Conservation (phyloP, 53 echinoderm and acorn worm species). For the Holothuria scabra region DNA sequence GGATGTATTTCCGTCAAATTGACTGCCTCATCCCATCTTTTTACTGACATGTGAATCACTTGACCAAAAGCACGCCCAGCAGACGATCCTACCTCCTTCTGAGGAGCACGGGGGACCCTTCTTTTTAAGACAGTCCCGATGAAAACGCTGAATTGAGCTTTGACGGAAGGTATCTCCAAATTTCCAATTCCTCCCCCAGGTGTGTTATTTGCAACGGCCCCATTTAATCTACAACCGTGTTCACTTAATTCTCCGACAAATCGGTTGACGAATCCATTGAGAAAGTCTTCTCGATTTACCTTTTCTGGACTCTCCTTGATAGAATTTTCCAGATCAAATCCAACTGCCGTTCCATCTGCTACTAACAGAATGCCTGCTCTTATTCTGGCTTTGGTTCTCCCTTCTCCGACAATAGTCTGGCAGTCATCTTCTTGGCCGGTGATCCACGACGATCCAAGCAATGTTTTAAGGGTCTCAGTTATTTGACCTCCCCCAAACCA, state of each 20-base stretch:
- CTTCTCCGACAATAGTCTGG: slow-evolving; percentile 4
- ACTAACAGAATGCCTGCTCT: slow-evolving; percentile 19
- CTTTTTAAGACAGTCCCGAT: slow-evolving; percentile 23
- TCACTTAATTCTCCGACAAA: neutral
- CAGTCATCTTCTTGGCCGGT: slow-evolving; percentile 26
- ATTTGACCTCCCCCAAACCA: slow-evolving; percentile 17
- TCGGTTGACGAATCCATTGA: slow-evolving; percentile 13
- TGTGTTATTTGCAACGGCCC: slow-evolving; percentile 3
- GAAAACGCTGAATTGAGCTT: slow-evolving; percentile 11
- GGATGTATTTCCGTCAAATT: slow-evolving; percentile 24
- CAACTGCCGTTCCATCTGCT: slow-evolving; percentile 10
- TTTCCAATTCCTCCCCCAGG: slow-evolving; percentile 28
- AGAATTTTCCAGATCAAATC: slow-evolving; percentile 17
- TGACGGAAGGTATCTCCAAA: neutral
- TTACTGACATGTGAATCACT: slow-evolving; percentile 38
- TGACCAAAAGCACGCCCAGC: slow-evolving; percentile 27
- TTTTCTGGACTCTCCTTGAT: neutral
- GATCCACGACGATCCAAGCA: slow-evolving; percentile 24
- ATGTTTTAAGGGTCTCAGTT: neutral
- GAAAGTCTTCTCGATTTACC: neutral
- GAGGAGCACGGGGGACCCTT: neutral
- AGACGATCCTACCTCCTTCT: slow-evolving; percentile 19
- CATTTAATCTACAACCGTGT: slow-evolving; percentile 2
- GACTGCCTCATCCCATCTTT: slow-evolving; percentile 13
- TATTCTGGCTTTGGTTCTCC: slow-evolving; percentile 1